A percentile compares a stretch with the other conserved stretches of the same genome.
Evolutionary conservation across 2,888 invertebrate species (phyloP).

Genomic region (Rotaria sp.): DNA sequence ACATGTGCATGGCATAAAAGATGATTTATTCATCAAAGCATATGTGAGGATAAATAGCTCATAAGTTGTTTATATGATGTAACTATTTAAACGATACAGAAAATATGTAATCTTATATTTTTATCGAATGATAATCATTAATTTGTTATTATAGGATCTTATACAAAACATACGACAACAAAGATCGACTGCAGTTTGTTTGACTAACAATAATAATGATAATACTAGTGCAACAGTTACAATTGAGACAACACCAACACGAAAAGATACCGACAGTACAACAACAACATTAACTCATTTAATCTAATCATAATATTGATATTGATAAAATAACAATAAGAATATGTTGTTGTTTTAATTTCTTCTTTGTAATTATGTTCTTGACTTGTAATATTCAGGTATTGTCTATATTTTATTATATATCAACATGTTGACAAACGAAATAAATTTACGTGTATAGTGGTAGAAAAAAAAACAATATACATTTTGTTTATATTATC

Average conservation of each 20-base stretch:
- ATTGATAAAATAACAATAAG: not conserved
- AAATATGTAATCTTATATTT: not conserved
- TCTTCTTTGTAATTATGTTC: not conserved
- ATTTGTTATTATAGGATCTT: not conserved
- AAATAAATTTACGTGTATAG: not conserved
- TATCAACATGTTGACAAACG: not conserved
- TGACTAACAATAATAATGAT: not conserved
- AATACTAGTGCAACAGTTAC: not conserved
- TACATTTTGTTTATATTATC: too few relatives aligned
- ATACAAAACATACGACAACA: constrained; percentile 19
- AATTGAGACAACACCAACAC: not conserved
- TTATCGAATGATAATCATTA: not conserved
- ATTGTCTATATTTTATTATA: constrained; percentile 2
- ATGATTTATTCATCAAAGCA: not conserved
- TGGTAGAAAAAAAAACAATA: too few relatives aligned
- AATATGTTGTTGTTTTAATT: not conserved
- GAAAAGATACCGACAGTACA: not conserved
- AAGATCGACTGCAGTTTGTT: not conserved
- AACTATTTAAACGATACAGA: not conserved
- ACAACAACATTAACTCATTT: constrained; percentile 25
- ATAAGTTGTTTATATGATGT: not conserved
- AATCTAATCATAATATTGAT: not conserved
- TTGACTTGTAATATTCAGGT: not conserved
- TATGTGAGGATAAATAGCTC: not conserved
- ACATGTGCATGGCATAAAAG: too few relatives aligned